Evolutionary conservation across 2,888 invertebrate genomes (phyloP), one percentile per base, ranked within the genome.

Genomic region (Lottia gigantea): DNA sequence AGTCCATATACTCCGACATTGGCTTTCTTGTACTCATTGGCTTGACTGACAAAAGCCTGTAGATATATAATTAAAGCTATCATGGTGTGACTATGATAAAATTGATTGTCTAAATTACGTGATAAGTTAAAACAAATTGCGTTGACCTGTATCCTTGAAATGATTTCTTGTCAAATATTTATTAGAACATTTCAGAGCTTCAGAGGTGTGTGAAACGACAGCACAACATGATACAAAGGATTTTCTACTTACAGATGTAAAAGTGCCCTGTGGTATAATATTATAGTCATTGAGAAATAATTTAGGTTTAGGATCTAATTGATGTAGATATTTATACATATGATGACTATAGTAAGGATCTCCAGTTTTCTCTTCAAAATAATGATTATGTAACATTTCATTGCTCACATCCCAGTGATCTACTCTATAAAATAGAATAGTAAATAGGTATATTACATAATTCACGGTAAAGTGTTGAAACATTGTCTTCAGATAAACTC

Each of bases 371-470:
- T 76, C 65, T 66, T 81, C 82, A 61, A 75, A 83, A 73, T 76
- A 82, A 55, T 80, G 78, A 4, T 80, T 80, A 66, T 82, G 81
- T 11, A 81, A 63, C 62, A 81, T 76, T 64, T 84, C 84, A 69
- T 84, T 84, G 75, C 83, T 81, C 0, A 84, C 82, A 71, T 84
- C 84, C 84, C 83, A 84, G 70, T 83, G 83, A 25, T 77, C 76
- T 46, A 83, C 66, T 45, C 84, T 84, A 70, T 19, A 69, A 55
- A 14, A 55, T 55, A 19, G 23, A 40, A 40, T 4, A 11, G 7
- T 40, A 6, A 40, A 8, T 11, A 6, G 40, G 7, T 8, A 8
- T 40, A 40, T 40, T 6, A 40, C 7, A 31, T 31, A 31, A 3
- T 2, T 6, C 40, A 8, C 0, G 2, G 40, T 40, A 40, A 40